Evolutionary conservation across 2,888 invertebrate genomes (phyloP).

Genomic region (Drosophila maculinotata): DNA sequence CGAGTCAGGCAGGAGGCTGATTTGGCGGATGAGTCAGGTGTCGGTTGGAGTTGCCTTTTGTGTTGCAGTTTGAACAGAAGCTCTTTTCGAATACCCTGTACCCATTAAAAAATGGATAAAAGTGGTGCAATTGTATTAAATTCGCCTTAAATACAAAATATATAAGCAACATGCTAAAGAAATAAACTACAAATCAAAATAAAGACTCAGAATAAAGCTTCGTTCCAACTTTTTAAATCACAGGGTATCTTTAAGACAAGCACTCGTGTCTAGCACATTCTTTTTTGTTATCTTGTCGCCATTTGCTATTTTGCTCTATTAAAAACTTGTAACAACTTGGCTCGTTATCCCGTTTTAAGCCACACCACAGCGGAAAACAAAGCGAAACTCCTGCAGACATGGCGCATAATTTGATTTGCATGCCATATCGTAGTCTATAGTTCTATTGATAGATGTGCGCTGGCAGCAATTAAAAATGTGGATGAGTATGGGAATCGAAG

Average conservation of each 20-base stretch:
- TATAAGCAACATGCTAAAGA: no score
- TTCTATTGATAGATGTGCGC: slow-evolving; percentile 63
- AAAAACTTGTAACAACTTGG: slow-evolving; percentile 83
- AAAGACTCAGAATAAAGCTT: no score
- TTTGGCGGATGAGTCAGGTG: slow-evolving; percentile 17
- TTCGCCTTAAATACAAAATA: no score
- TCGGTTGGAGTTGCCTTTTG: slow-evolving; percentile 31
- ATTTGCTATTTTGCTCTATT: slow-evolving; percentile 78
- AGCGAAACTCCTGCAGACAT: slow-evolving; percentile 19
- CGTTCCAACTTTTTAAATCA: no score
- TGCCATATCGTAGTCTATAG: slow-evolving; percentile 46
- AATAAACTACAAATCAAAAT: no score
- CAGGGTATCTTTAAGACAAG: slow-evolving; percentile 2
- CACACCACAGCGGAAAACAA: slow-evolving; percentile 27
- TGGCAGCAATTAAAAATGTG: slow-evolving; percentile 63
- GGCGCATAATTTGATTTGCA: slow-evolving; percentile 71
- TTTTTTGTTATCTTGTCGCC: slow-evolving; percentile 34
- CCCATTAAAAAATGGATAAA: neutral
- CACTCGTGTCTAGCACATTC: neutral
- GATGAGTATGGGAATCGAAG: slow-evolving; percentile 15
- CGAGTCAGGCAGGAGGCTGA: slow-evolving; percentile 8
- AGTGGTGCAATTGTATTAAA: neutral
- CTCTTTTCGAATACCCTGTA: slow-evolving; percentile 36
- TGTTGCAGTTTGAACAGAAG: slow-evolving; percentile 23
- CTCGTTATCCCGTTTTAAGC: slow-evolving; percentile 65